phyloP scores from a whole-genome alignment of 2,797 vertebrate species.

The Heteromormyrus szaboi region DNA sequence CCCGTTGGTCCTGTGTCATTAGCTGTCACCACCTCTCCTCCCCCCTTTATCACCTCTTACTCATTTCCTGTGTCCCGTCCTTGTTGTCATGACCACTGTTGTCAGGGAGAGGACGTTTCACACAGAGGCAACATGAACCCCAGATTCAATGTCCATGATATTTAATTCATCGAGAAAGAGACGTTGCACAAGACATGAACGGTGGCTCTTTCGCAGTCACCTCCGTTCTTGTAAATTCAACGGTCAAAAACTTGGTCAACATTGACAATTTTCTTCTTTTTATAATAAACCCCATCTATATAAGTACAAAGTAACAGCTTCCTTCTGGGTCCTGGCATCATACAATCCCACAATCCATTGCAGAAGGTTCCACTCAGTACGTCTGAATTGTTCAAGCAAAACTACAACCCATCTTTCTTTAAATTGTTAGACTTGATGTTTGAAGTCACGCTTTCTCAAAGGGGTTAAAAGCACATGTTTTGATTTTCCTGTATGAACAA shows the following conservation, averaged over 20 bases:
- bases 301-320: background rate
- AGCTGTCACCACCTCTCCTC: background rate
- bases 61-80: constrained; percentile 49
- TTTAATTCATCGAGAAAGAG: constrained; percentile 64
- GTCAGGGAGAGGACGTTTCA: constrained; percentile 51
- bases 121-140: constrained; percentile 59
- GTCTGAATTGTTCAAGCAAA: background rate
- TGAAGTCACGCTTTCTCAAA: background rate
- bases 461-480: background rate
- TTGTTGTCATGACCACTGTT: constrained; percentile 66
- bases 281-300: background rate
- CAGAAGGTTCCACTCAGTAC: background rate
- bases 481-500: background rate
- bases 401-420: background rate
- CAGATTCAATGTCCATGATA: constrained; percentile 56
- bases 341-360: background rate
- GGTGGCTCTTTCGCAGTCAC: background rate
- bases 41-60: constrained; percentile 18
- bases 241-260: background rate
- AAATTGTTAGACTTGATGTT: background rate
- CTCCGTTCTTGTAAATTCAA: background rate
- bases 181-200: constrained; percentile 11
- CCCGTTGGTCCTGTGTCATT: background rate
- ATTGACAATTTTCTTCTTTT: background rate
- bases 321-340: background rate